Evolutionary conservation across 2,797 vertebrate genomes (phyloP), one percentile per base, ranked within the genome.

Genomic region (Thalassophryne amazonica): DNA sequence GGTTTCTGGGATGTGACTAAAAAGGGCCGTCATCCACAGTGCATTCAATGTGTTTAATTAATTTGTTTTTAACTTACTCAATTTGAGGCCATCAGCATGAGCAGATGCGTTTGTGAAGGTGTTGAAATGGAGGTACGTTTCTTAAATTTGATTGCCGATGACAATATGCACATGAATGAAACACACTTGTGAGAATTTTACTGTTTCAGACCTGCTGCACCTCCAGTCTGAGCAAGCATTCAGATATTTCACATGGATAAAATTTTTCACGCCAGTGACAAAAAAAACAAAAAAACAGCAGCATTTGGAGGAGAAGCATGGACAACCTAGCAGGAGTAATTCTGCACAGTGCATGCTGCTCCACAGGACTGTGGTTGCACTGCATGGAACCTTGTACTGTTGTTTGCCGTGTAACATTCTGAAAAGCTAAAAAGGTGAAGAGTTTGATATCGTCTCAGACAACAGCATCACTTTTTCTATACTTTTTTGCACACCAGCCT

Each of bases 61-160:
- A 54, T 65, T 46, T 50, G 33, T 39, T 63, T 59, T 31, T 27
- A 28, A 47, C 9, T 40, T n/a, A 4, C 37, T 59, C 31, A 36
- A 35, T 60, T 56, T 53, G 27, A 45, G 14, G 24, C 47, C 28
- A 48, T 46, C 24, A 60, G 23, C 35, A 20, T 47, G 49, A 15
- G 20, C 31, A n/a, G 13, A 17, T n/a, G 35, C 31, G 43, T 37
- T 28, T 39, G n/a, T n/a, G 39, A 43, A 49, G 16, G 25, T 6
- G 35, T n/a, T 11, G 29, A 47, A 11, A 39, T 37, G 28, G 28
- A 19, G n/a, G 25, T 10, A 29, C 20, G 40, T 45, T 37, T 35
- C 17, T 20, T 2, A 30, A 54, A 51, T 39, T 48, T 24, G 33
- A 55, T 13, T 29, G 6, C 25, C 15, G 4, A 21, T 0, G 7